Evolutionary conservation across 2,888 invertebrate genomes (phyloP).

Genomic region (Acronicta aceris): DNA sequence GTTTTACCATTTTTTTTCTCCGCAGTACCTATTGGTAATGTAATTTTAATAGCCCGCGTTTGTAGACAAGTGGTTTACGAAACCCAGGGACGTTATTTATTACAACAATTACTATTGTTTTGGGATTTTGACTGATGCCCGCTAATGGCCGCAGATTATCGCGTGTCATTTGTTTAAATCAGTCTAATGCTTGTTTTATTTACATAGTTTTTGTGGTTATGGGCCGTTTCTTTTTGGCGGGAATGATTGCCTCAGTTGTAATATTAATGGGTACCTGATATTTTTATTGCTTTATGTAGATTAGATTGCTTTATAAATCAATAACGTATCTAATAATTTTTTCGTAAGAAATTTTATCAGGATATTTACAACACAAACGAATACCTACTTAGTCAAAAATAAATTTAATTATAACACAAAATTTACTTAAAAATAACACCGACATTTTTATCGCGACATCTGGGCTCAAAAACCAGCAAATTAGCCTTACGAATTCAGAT

Average conservation of each 20-base stretch:
- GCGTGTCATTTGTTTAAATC: slow-evolving; percentile 71
- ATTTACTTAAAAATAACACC: slow-evolving; percentile 50
- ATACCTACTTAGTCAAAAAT: slow-evolving; percentile 11
- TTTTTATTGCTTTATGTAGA: too few relatives aligned
- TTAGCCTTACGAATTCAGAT: slow-evolving; percentile 76
- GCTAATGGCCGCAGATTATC: slow-evolving; percentile 75
- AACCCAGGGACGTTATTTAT: slow-evolving; percentile 71
- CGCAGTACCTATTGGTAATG: slow-evolving; percentile 51
- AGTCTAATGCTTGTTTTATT: slow-evolving; percentile 56
- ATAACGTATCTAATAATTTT: too few relatives aligned
- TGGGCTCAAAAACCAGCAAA: slow-evolving; percentile 80
- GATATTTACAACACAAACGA: neutral
- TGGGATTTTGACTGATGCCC: slow-evolving; percentile 76
- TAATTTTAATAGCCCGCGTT: slow-evolving; percentile 60
- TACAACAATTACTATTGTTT: slow-evolving; percentile 81
- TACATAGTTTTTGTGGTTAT: slow-evolving; percentile 49
- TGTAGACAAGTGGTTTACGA: slow-evolving; percentile 60
- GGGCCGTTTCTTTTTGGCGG: slow-evolving; percentile 35
- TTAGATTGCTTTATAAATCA: too few relatives aligned
- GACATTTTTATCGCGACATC: slow-evolving; percentile 79
- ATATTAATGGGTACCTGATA: neutral
- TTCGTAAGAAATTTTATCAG: too few relatives aligned
- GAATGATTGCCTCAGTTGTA: slow-evolving; percentile 22
- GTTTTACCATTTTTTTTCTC: slow-evolving; percentile 45
- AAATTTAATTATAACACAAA: slow-evolving; percentile 13